Base-by-base conservation (phyloP, 2,797 vertebrate genomes). In the Rhinichthys osculus region DNA sequence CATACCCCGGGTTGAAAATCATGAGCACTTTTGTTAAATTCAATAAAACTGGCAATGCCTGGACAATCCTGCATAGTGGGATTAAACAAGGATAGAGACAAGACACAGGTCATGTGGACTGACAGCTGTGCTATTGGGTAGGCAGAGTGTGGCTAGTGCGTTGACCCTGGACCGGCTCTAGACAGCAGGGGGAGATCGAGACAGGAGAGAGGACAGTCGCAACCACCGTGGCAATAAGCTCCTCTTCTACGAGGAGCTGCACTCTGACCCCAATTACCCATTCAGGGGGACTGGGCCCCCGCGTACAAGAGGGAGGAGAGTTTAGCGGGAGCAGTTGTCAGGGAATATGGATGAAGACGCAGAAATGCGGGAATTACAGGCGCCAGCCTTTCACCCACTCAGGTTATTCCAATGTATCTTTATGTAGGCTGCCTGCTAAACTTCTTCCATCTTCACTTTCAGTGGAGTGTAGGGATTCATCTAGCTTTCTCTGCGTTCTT, bases 221-320 rank as follows among this genome's bases (percentile, higher is more conserved):
- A 92, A 87, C 87, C 89, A 87, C 90, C 87, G 87, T 91, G 91
- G 90, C 91, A 92, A 93, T 93, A 92, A 93, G 92, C 69, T 90
- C 88, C 91, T 91, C 92, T 89, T 89, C 86, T 86, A 35, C 67
- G 88, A 91, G 88, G 92, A 94, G 92, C 91, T 76, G 89, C 87
- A 87, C 92, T 93, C 77, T 92, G 93, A 96, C 95, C 95, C 93
- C 93, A 93, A 96, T 94, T 96, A 97, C 95, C 94, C 94, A 96
- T 97, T 96, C 96, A 95, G 93, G 93, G 93, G 94, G 93, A 91
- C 71, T 59, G 91, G 88, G 93, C 91, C 91, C 90, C 90, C 89
- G 91, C 91, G 93, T 91, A 87, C 85, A 92, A 62, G 88, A 82
- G 69, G 89, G 91, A 87, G 91, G 92, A 91, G 93, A 95, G 94